Evolutionary conservation across 37 sponge, comb jelly and placozoan species (phyloP).

Genomic region (Mnemiopsis leidyi): DNA sequence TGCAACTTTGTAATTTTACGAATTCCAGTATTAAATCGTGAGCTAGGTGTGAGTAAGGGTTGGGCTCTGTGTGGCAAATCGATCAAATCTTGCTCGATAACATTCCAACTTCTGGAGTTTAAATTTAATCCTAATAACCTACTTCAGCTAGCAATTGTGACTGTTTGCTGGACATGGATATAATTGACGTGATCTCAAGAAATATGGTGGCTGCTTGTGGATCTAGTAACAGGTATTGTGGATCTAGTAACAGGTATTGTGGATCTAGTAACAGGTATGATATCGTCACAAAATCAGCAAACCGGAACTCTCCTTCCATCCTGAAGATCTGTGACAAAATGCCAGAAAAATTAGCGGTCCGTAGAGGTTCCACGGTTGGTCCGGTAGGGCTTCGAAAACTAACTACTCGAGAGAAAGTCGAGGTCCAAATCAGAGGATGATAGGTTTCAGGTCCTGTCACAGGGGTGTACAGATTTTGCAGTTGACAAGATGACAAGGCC

Average conservation of each 20-base stretch:
- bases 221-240: constrained; percentile 6
- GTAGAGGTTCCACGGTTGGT: background rate
- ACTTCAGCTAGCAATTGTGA: constrained; percentile 41
- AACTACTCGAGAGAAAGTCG: background rate
- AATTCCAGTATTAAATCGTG: too few relatives aligned
- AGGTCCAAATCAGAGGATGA: background rate
- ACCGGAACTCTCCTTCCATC: background rate
- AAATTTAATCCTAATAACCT: too few relatives aligned
- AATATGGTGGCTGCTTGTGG: constrained; percentile 12
- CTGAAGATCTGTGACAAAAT: background rate
- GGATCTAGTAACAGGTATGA: constrained; percentile 1
- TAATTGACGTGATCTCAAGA: background rate
- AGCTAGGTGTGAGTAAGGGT: too few relatives aligned
- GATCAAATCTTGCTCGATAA: too few relatives aligned
- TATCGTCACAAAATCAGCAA: background rate
- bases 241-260: constrained; percentile 5
- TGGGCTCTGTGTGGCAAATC: too few relatives aligned
- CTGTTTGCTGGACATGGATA: constrained; percentile 22
- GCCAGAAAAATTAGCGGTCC: background rate
- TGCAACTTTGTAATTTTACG: background rate
- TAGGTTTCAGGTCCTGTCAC: background rate
- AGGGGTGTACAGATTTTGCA: background rate
- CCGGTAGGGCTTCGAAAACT: background rate
- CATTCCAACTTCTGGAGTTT: too few relatives aligned
- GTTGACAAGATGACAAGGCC: background rate